Conservation (phyloP, 92 coral and sea anemone genomes). For the Diadumene lineata region DNA sequence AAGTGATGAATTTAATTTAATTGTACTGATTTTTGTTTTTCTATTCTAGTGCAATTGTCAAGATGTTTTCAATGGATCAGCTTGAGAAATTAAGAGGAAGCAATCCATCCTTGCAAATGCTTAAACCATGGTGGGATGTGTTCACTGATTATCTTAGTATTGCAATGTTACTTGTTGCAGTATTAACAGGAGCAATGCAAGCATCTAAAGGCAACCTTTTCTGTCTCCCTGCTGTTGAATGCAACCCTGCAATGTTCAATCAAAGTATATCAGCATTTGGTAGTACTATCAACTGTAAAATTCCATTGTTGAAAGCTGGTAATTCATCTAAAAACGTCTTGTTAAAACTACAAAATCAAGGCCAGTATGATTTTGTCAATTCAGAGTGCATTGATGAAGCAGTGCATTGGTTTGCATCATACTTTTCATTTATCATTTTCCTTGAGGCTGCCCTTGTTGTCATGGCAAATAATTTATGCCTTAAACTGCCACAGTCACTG, state of each 20-base stretch:
- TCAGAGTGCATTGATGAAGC: slow-evolving; percentile 48
- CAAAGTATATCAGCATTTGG: neutral
- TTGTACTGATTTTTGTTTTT: neutral
- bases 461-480: slow-evolving; percentile 54
- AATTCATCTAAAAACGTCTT: neutral
- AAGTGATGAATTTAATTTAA: too few relatives aligned
- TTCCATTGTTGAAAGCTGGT: neutral
- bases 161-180: slow-evolving; percentile 22
- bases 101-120: slow-evolving; percentile 26
- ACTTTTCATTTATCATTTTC: slow-evolving; percentile 43
- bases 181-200: slow-evolving; percentile 44
- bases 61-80: slow-evolving; percentile 40
- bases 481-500: slow-evolving; percentile 44
- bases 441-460: slow-evolving; percentile 37
- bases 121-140: slow-evolving; percentile 59
- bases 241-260: slow-evolving; percentile 10
- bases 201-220: slow-evolving; percentile 28
- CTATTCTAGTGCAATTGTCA: neutral
- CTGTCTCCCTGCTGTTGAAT: slow-evolving; percentile 52
- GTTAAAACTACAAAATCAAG: slow-evolving; percentile 37
- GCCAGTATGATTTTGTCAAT: slow-evolving; percentile 60
- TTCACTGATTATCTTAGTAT: slow-evolving; percentile 46
- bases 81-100: slow-evolving; percentile 26
- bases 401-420: slow-evolving; percentile 42
- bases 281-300: neutral